A percentile compares a stretch with the other conserved stretches of the same genome.
phyloP scores from a whole-genome alignment of 1,140 invertebrate genomes.

The Stegodyphus dumicola region DNA sequence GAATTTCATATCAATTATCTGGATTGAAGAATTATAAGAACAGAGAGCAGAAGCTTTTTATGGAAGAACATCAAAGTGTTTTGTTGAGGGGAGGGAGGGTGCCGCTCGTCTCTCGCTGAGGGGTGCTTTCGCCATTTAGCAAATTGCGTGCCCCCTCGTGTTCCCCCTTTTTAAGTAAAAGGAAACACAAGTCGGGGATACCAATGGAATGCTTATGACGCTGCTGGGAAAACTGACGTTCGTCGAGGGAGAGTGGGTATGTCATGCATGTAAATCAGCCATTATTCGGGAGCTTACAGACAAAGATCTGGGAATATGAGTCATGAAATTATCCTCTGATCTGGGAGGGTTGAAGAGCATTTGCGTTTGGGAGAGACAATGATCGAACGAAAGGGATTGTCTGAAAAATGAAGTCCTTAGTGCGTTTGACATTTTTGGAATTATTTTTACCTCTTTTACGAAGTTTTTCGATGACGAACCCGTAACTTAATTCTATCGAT shows the following conservation, averaged over 20 bases:
- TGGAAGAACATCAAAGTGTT: no score
- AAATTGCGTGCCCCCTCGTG: constrained; percentile 17
- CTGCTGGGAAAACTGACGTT: neutral
- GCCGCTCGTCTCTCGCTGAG: neutral
- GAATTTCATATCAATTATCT: no score
- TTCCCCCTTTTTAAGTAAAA: constrained; percentile 26
- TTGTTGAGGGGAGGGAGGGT: no score
- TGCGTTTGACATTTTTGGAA: neutral
- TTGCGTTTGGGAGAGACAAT: neutral
- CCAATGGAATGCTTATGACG: neutral
- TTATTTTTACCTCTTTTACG: neutral
- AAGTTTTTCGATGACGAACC: neutral
- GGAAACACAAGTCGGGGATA: constrained; percentile 18
- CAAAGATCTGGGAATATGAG: constrained; percentile 8
- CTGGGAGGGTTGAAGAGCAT: neutral
- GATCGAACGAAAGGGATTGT: neutral
- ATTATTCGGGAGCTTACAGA: constrained; percentile 28
- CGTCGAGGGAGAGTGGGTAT: neutral
- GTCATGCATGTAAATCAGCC: constrained; percentile 48
- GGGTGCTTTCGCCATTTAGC: neutral
- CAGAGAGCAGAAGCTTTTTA: no score
- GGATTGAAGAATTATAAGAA: no score
- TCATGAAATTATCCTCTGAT: constrained; percentile 27
- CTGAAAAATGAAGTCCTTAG: neutral
- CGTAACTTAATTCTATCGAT: neutral